Percentiles rank a stretch among this genome's conserved stretches.
Evolutionary conservation across 2,888 invertebrate species (phyloP).

Genomic region (Baccha elongata): DNA sequence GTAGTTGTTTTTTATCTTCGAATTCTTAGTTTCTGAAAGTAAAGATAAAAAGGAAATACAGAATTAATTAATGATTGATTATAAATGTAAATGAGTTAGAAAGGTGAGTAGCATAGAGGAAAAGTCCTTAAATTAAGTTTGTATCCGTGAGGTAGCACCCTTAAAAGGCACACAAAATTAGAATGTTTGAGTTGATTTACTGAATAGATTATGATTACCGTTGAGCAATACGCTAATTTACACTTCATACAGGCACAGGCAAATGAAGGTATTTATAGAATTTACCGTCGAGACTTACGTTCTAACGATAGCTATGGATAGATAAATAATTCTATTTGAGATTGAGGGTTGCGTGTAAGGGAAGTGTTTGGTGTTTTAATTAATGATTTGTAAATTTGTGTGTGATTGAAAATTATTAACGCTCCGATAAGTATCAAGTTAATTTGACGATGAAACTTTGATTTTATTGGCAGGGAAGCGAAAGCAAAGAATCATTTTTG

Average conservation of each 20-base stretch:
- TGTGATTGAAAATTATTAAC: conserved; percentile 43
- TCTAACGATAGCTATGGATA: neutral
- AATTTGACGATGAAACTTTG: conserved; percentile 32
- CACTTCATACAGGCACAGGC: neutral
- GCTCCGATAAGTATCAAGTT: conserved; percentile 37
- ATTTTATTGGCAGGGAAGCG: conserved; percentile 12
- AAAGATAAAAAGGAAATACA: conserved; percentile 3
- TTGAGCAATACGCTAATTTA: neutral
- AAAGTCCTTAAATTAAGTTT: too few relatives aligned
- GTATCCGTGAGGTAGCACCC: neutral
- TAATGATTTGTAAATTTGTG: conserved; percentile 36
- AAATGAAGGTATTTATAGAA: conserved; percentile 18
- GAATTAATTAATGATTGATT: neutral
- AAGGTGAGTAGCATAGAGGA: too few relatives aligned
- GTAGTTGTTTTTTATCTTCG: conserved; percentile 19
- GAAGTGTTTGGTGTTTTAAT: conserved; percentile 36
- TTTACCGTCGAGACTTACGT: neutral
- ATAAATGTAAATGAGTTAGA: neutral
- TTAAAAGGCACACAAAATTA: conserved; percentile 39
- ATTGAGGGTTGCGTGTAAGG: neutral
- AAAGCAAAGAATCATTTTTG: conserved; percentile 10
- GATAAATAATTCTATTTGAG: neutral
- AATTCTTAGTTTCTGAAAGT: conserved; percentile 42
- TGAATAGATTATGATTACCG: conserved; percentile 12
- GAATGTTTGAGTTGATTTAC: conserved; percentile 47